Evolutionary conservation across 1,140 invertebrate genomes (phyloP).

Genomic region (Cecropterus lyciades): DNA sequence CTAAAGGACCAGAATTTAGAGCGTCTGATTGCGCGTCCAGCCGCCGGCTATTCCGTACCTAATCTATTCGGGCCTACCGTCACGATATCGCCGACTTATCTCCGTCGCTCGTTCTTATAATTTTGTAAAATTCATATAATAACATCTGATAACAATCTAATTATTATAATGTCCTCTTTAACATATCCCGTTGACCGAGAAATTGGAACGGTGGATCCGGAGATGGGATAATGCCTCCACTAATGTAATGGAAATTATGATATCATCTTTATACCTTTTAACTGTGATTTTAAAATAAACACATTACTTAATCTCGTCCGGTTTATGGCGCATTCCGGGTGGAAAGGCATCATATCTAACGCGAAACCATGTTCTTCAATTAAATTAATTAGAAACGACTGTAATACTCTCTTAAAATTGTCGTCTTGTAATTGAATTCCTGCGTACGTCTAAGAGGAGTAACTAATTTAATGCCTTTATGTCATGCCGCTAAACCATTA

Average conservation of each 20-base stretch:
- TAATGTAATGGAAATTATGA: slow-evolving; percentile 73
- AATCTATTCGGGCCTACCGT: slow-evolving; percentile 70
- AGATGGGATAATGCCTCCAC: slow-evolving; percentile 62
- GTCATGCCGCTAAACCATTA: not conserved
- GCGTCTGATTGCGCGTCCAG: slow-evolving; percentile 60
- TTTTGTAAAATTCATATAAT: slow-evolving; percentile 81
- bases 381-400: slow-evolving; percentile 46
- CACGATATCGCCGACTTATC: slow-evolving; percentile 69
- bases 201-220: slow-evolving; percentile 63
- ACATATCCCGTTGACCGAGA: slow-evolving; percentile 71
- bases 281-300: slow-evolving; percentile 76
- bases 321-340: slow-evolving; percentile 47
- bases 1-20: slow-evolving; percentile 73
- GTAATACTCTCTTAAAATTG: slow-evolving; percentile 37
- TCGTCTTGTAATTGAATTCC: slow-evolving; percentile 33
- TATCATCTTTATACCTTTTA: slow-evolving; percentile 66
- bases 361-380: slow-evolving; percentile 49
- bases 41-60: slow-evolving; percentile 61
- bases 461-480: slow-evolving; percentile 6
- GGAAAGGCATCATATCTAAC: slow-evolving; percentile 43
- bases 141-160: slow-evolving; percentile 81
- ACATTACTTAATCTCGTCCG: slow-evolving; percentile 61
- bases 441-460: slow-evolving; percentile 23
- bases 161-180: slow-evolving; percentile 82
- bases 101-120: slow-evolving; percentile 70